Evolutionary conservation across 2,113 vertebrate genomes (phyloP).

Genomic region (Bucco capensis): DNA sequence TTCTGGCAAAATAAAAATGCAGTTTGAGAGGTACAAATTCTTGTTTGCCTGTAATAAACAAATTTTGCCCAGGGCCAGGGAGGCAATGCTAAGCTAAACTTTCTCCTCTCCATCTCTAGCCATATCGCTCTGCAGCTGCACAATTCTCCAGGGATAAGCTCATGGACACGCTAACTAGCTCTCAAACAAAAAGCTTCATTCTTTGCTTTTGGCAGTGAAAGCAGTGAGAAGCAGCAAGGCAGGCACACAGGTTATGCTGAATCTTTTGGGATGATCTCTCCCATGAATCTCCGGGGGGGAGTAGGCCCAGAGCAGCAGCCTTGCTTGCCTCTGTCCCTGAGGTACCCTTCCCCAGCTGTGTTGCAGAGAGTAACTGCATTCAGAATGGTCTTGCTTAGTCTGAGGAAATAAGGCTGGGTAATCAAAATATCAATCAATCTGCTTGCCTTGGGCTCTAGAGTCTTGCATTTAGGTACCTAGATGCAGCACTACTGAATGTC

Average conservation of each 20-base stretch:
- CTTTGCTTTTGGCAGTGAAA: constrained; percentile 55
- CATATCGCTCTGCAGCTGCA: constrained; percentile 48
- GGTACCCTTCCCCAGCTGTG: not conserved
- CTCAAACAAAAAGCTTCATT: constrained; percentile 53
- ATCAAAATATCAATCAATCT: not conserved
- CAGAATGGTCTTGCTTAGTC: not conserved
- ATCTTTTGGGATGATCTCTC: constrained; percentile 28
- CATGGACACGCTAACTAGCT: constrained; percentile 40
- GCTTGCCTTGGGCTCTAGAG: not conserved
- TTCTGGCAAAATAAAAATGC: not conserved
- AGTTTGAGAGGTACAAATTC: not conserved
- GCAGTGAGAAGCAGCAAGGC: not conserved
- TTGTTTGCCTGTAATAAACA: constrained; percentile 12
- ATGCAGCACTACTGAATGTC: not conserved
- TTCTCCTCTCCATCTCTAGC: constrained; percentile 26
- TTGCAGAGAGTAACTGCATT: not conserved
- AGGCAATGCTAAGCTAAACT: constrained; percentile 24
- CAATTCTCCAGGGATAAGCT: constrained; percentile 47
- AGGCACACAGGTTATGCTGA: constrained; percentile 36
- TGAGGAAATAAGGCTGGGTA: not conserved
- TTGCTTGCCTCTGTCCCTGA: not conserved
- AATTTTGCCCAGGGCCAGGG: constrained; percentile 31
- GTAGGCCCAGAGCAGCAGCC: not conserved
- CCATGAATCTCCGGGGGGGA: not conserved
- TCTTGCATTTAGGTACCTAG: not conserved